Percentiles rank a stretch among this genome's conserved stretches.
phyloP scores from a whole-genome alignment of 2,113 vertebrate species.

The Cyphotilapia sp. region DNA sequence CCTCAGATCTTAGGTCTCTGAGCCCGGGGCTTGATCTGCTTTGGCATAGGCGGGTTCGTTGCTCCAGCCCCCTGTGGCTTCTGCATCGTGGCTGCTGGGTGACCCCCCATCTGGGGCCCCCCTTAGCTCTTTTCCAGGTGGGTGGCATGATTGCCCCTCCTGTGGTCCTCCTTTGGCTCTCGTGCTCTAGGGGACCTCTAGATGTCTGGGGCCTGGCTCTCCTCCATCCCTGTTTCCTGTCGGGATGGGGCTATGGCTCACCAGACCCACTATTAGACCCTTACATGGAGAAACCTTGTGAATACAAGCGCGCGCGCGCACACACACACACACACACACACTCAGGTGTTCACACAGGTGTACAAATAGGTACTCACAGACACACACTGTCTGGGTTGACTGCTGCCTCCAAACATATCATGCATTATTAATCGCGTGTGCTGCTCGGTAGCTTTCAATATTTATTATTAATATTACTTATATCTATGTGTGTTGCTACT shows the following conservation, averaged over 20 bases:
- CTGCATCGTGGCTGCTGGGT: neutral
- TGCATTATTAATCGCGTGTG: neutral
- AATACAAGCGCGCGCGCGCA: fast-evolving
- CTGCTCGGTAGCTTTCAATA: neutral
- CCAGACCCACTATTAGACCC: neutral
- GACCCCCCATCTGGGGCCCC: neutral
- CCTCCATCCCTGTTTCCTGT: neutral
- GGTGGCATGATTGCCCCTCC: neutral
- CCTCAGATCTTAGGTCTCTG: fast-evolving
- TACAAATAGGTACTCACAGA: neutral
- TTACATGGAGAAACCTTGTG: neutral
- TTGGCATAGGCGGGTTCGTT: fast-evolving
- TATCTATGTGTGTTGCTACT: neutral
- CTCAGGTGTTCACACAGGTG: neutral
- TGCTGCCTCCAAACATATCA: neutral
- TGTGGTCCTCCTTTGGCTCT: neutral
- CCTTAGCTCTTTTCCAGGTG: neutral
- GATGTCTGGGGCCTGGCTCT: neutral
- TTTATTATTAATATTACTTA: neutral
- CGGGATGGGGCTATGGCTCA: neutral
- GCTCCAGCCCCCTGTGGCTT: neutral
- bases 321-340: neutral
- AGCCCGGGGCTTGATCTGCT: neutral
- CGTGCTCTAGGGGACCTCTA: neutral
- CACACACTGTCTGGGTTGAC: neutral